A percentile compares a stretch with the other conserved stretches of the same genome.
Evolutionary conservation across 1,140 invertebrate species (phyloP).

Genomic region (Spodoptera litura): DNA sequence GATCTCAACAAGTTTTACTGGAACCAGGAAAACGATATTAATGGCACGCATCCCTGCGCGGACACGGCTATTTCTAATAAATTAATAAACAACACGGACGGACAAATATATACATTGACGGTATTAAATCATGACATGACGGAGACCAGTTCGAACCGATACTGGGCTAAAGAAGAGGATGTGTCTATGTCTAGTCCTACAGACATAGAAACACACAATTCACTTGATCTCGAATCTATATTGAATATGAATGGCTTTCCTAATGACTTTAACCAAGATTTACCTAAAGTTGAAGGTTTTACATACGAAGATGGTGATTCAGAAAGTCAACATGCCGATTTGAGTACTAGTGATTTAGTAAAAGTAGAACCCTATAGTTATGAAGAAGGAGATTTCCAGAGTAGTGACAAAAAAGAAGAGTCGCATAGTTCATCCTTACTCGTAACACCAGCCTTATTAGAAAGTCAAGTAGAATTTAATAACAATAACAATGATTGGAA

Average conservation of each 20-base stretch:
- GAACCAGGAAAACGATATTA: constrained; percentile 88
- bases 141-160: constrained; percentile 84
- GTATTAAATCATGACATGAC: constrained; percentile 89
- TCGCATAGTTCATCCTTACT: constrained; percentile 77
- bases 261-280: constrained; percentile 84
- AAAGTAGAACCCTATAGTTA: constrained; percentile 89
- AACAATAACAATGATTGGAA: constrained; percentile 94
- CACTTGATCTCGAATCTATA: constrained; percentile 89
- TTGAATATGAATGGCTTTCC: constrained; percentile 88
- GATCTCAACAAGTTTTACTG: constrained; percentile 94
- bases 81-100: constrained; percentile 86
- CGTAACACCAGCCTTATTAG: constrained; percentile 83
- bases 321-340: constrained; percentile 88
- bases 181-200: constrained; percentile 87
- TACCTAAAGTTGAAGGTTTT: constrained; percentile 88
- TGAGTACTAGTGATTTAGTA: constrained; percentile 87
- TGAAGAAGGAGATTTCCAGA: constrained; percentile 89
- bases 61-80: constrained; percentile 84
- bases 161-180: constrained; percentile 85
- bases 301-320: constrained; percentile 88
- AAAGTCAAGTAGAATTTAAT: constrained; percentile 87
- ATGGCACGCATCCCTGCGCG: constrained; percentile 81
- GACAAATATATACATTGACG: constrained; percentile 89
- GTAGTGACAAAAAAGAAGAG: constrained; percentile 88
- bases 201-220: constrained; percentile 85